Evolutionary conservation across 2,113 vertebrate genomes (phyloP), one percentile per base, ranked within the genome.

Genomic region (Hoplias malabaricus): DNA sequence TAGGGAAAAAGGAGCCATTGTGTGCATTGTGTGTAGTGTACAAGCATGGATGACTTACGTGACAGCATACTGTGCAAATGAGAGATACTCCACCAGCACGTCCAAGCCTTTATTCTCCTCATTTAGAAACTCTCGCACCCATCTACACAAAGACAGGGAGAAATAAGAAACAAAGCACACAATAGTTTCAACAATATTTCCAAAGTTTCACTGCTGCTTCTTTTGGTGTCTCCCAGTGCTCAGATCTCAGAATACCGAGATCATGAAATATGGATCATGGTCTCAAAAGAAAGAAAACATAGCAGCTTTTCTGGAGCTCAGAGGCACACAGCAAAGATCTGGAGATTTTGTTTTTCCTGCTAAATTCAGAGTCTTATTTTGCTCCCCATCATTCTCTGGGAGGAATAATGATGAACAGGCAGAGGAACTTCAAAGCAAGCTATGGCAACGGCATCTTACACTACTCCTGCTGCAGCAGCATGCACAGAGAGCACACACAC

Each of bases 61-160:
- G 92, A 99, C 97, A 9, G 97, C 96, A 0, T 96, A 99, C 91
- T 99, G 98, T 13, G 98, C 98, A 83, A 99, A 99, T 0, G 97
- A 98, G 42, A 99, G 93, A 87, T 99, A 99, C 53, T 99, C 97
- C 92, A 99, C 97, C 85, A 99, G 91, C 31, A 99, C 94, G 50
- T 99, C 97, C 80, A 99, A 92, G 50, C 98, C 98, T 91, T 96
- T 96, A 88, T 99, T 99, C 67, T 98, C 97, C 77, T 99, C 96
- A 9, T 99, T 99, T 86, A 99, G 86, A 92, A 99, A 99, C 84
- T 99, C 98, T 81, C 98, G 92, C 82, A 99, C 98, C 98, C 98
- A 99, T 63, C 98, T 99, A 92, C 61, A 56, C 34, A 73, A 33
- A 82, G 11, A 77, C 2, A 13, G 25, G 62, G 69, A 75, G 34